Evolutionary conservation across 2,888 invertebrate species (phyloP), one percentile per base, ranked within the genome.

Genomic region (Drosophila kokeensis): DNA sequence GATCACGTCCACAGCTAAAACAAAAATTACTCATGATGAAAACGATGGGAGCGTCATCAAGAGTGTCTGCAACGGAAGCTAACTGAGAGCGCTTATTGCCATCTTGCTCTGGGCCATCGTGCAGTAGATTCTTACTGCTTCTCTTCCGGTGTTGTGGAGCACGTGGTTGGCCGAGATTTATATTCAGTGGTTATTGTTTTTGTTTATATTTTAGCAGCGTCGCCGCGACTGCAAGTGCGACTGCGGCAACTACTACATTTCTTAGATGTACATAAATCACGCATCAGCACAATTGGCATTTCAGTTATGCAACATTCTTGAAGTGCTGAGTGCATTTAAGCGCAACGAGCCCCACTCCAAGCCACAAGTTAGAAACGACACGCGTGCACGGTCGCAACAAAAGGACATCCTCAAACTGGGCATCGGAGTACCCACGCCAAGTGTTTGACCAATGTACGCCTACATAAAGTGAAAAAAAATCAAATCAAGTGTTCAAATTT

Each of bases 261-360:
- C 57, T 73, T 50, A 48, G 49, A 32, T 21, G 57, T 30, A 40
- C 66, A 76, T 84, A 91, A 86, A 86, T 76, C 83, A 78, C 82
- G 75, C 77, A 76, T 68, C 75, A 58, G 61, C 63, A 55, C 50
- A 78, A 75, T 67, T 76, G 87, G 87, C 69, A 78, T 80, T 80
- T 78, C 61, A 84, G 73, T 85, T 87, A 87, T 85, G 87, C 85
- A 87, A 85, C 71, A 74, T 68, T 78, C 73, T 78, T 76, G 71
- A 52, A 69, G 55, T 13, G 10, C 36, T 29, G 42, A 62, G 53
- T 55, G 65, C 83, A 83, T 86, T 86, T 81, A 80, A 84, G 50
- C 63, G 52, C 60, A 61, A 49, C 52, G 59, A 24, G 18, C 53
- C 52, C 53, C 74, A 63, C 42, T 61, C 11, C 45, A 74, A 77